Evolutionary conservation across 2,113 vertebrate genomes (phyloP).

Genomic region (Cyprinodon tularosa): DNA sequence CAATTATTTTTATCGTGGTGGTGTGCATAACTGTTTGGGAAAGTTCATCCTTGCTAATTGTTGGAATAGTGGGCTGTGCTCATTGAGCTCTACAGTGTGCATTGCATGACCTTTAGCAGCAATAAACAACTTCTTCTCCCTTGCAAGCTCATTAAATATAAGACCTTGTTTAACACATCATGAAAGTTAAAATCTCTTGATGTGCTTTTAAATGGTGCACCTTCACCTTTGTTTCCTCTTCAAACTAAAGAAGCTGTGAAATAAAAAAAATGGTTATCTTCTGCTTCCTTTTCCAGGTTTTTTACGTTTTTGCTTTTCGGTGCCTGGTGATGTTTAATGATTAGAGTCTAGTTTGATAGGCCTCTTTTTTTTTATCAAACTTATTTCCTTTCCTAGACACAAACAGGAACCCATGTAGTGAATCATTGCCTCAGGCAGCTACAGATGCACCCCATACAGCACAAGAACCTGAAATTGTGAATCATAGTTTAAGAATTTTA

Average conservation of each 20-base stretch:
- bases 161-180: background rate
- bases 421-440: background rate
- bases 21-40: background rate
- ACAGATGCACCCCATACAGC: conserved; percentile 1
- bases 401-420: background rate
- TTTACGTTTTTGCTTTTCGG: background rate
- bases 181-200: background rate
- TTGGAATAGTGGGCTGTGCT: background rate
- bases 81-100: background rate
- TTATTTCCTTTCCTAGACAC: background rate
- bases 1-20: background rate
- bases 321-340: background rate
- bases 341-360: background rate
- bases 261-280: background rate
- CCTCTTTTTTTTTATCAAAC: background rate
- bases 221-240: background rate
- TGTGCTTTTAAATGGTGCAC: background rate
- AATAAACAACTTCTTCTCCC: background rate
- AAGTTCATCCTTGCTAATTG: background rate
- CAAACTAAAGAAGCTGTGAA: background rate
- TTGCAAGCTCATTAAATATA: background rate
- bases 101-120: conserved; percentile 9
- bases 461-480: background rate
- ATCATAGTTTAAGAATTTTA: conserved; percentile 1
- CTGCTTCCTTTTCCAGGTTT: background rate